A percentile compares a stretch with the other conserved stretches of the same genome.
Conservation (phyloP, 2,797 vertebrate species). For the Typhlichthys subterraneus region DNA sequence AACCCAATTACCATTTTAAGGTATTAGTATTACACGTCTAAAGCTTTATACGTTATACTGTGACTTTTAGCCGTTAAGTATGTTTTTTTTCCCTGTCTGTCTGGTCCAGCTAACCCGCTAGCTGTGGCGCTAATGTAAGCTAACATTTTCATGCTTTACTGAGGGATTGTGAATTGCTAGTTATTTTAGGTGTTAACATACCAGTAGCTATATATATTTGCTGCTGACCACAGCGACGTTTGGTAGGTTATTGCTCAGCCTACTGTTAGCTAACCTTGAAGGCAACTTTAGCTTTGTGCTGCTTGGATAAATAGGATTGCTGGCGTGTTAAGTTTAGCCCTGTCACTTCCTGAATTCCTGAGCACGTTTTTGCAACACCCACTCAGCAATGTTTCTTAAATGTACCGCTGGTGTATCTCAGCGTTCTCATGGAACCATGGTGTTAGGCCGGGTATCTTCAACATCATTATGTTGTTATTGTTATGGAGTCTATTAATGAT, state of each 20-base stretch:
- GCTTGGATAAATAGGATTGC: conserved; percentile 8
- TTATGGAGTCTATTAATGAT: conserved; percentile 29
- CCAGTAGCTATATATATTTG: neutral
- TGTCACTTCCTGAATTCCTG: conserved; percentile 49
- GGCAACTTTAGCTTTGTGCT: too few relatives aligned
- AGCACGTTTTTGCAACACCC: conserved; percentile 1
- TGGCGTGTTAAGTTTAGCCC: conserved; percentile 21
- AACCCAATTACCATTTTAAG: conserved; percentile 13
- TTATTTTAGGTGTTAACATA: too few relatives aligned
- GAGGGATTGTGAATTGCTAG: fast-evolving
- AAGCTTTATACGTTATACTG: neutral
- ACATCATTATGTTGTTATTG: neutral
- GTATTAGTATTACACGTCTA: conserved; percentile 34
- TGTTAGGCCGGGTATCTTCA: neutral
- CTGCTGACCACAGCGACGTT: neutral
- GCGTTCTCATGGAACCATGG: neutral
- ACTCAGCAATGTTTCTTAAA: neutral
- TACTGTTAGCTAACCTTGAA: neutral
- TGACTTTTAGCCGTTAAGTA: neutral
- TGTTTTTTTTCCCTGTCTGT: neutral
- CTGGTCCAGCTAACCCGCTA: conserved; percentile 21
- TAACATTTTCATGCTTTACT: conserved; percentile 24
- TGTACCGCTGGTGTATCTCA: conserved; percentile 1
- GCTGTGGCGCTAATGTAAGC: conserved; percentile 38
- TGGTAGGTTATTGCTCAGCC: too few relatives aligned